phyloP scores from a whole-genome alignment of 2,113 vertebrate species.

The Mormoops blainvillei region DNA sequence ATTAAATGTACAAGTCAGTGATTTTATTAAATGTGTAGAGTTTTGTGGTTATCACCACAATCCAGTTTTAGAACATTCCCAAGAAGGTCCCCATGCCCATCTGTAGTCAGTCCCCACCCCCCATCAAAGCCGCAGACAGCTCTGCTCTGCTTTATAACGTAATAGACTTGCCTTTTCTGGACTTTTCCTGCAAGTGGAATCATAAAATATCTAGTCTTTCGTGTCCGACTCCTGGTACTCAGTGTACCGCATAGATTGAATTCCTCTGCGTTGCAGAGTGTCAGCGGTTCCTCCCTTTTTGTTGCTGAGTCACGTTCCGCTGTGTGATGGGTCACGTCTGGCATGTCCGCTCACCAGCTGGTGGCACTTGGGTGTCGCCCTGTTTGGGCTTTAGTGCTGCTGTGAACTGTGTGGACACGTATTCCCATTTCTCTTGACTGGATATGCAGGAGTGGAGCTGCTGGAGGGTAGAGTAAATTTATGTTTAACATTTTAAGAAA shows the following conservation, averaged over 20 bases:
- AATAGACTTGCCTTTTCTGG: not conserved
- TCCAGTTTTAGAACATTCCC: not conserved
- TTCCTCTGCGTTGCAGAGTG: accelerated
- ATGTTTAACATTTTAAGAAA: not conserved
- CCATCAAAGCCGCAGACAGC: not conserved
- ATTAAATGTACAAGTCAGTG: too few species aligned
- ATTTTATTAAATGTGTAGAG: not conserved
- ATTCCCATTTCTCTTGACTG: not conserved
- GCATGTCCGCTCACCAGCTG: not conserved
- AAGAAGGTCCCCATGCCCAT: accelerated
- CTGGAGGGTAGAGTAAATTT: not conserved
- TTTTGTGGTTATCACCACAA: too few species aligned
- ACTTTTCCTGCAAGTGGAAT: accelerated
- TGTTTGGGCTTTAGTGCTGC: not conserved
- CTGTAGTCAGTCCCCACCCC: accelerated
- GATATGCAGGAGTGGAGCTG: not conserved
- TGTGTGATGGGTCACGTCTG: not conserved
- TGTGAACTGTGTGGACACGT: not conserved
- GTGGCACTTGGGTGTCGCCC: not conserved
- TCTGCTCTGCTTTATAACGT: not conserved
- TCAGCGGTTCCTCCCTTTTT: not conserved
- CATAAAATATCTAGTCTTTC: accelerated
- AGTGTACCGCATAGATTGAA: accelerated
- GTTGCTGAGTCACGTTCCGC: not conserved
- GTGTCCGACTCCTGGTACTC: not conserved